A percentile compares a stretch with the other conserved stretches of the same genome.
Conservation (phyloP, 2,113 vertebrate genomes). For the Perccottus glenii region DNA sequence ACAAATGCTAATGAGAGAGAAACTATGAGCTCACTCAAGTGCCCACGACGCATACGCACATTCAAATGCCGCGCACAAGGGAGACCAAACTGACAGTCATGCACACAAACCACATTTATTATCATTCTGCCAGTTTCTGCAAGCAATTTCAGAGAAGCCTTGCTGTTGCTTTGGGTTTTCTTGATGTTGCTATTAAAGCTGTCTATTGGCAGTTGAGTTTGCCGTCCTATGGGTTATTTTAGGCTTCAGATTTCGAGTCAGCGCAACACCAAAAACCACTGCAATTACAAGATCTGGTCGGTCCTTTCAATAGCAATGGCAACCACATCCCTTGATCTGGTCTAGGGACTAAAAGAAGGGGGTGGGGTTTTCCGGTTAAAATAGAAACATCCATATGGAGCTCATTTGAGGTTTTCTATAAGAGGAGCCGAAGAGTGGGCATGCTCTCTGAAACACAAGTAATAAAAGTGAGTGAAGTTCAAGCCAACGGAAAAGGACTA, state of each 20-base stretch:
- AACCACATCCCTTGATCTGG: conserved; percentile 72
- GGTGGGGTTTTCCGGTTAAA: conserved; percentile 65
- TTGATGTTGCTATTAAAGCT: conserved; percentile 68
- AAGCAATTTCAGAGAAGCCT: conserved; percentile 65
- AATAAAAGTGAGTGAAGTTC: conserved; percentile 50
- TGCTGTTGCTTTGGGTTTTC: conserved; percentile 68
- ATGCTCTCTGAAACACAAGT: conserved; percentile 31
- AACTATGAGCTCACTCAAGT: conserved; percentile 44
- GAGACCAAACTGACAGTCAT: conserved; percentile 24
- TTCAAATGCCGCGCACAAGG: conserved; percentile 15
- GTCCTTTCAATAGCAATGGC: conserved; percentile 64
- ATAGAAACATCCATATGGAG: conserved; percentile 78
- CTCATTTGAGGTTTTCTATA: conserved; percentile 78
- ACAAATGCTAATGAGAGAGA: conserved; percentile 47
- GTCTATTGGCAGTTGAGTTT: conserved; percentile 55
- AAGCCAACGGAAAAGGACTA: conserved; percentile 53
- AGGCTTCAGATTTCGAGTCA: conserved; percentile 54
- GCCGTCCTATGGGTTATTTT: conserved; percentile 70
- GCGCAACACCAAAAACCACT: conserved; percentile 72
- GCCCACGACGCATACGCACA: conserved; percentile 10
- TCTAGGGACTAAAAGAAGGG: conserved; percentile 54
- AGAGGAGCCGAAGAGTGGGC: conserved; percentile 56
- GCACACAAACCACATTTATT: conserved; percentile 54
- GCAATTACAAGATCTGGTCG: conserved; percentile 75
- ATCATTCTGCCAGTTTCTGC: conserved; percentile 62